A percentile compares a stretch with the other conserved stretches of the same genome.
Evolutionary conservation across 2,888 invertebrate species (phyloP).

Genomic region (Ligdia adustata): DNA sequence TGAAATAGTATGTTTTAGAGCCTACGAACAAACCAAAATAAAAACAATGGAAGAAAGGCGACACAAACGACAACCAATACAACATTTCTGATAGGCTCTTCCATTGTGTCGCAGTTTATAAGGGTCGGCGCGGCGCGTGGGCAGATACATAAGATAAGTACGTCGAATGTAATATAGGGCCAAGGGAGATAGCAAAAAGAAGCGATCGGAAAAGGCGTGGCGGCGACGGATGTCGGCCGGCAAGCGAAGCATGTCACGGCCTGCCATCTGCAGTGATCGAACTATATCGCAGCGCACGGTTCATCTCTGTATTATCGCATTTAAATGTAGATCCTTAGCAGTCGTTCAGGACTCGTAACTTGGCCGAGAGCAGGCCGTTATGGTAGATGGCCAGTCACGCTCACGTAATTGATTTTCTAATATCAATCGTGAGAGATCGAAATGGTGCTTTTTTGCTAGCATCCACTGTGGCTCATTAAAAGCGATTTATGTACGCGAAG

Average conservation of each 20-base stretch:
- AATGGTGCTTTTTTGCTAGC: slow-evolving; percentile 51
- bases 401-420: slow-evolving; percentile 58
- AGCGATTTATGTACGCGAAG: slow-evolving; percentile 54
- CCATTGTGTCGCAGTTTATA: slow-evolving; percentile 49
- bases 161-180: slow-evolving; percentile 26
- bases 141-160: slow-evolving; percentile 47
- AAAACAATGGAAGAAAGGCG: slow-evolving; percentile 65
- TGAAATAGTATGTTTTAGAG: slow-evolving; percentile 64
- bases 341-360: slow-evolving; percentile 27
- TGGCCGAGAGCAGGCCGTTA: slow-evolving; percentile 34
- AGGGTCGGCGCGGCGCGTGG: slow-evolving; percentile 44
- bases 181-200: slow-evolving; percentile 44
- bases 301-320: slow-evolving; percentile 11
- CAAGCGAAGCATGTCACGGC: slow-evolving; percentile 50
- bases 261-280: slow-evolving; percentile 33
- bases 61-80: slow-evolving; percentile 50
- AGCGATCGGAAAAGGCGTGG: slow-evolving; percentile 58
- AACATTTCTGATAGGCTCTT: slow-evolving; percentile 41
- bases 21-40: slow-evolving; percentile 8
- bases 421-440: slow-evolving; percentile 56
- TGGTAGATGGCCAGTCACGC: slow-evolving; percentile 44
- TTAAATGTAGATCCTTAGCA: slow-evolving; percentile 23
- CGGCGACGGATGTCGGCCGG: slow-evolving; percentile 49
- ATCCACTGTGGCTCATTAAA: slow-evolving; percentile 59
- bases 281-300: slow-evolving; percentile 31